Conservation (phyloP, 2,113 vertebrate species). For the Notothenia rossii region DNA sequence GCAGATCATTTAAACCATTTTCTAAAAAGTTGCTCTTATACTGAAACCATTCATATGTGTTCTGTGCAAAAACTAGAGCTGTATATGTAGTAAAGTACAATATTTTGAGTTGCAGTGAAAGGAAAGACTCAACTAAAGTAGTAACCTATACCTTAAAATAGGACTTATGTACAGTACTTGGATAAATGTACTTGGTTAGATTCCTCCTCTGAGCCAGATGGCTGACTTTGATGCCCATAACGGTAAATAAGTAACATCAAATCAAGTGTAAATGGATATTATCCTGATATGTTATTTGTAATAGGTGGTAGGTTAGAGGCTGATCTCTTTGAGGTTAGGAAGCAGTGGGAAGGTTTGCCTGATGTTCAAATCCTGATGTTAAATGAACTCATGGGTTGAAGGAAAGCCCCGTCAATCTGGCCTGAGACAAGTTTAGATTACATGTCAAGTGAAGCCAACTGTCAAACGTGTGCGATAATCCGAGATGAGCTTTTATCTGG, state of each 20-base stretch:
- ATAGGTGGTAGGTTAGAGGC: constrained; percentile 3
- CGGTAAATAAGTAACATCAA: background rate
- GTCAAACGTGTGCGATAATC: constrained; percentile 39
- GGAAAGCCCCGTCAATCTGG: background rate
- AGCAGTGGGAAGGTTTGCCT: background rate
- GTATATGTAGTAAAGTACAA: no score
- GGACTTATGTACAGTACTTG: no score
- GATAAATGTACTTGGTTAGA: no score
- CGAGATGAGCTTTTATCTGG: constrained; percentile 33
- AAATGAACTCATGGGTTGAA: constrained; percentile 10
- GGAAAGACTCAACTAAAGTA: no score
- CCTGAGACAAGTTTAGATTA: constrained; percentile 19
- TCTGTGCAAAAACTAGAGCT: no score
- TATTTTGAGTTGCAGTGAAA: no score
- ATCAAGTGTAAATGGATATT: background rate
- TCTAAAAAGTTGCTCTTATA: no score
- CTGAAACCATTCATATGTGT: no score
- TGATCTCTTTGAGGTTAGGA: constrained; percentile 16
- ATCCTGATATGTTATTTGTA: constrained; percentile 18
- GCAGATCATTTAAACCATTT: no score
- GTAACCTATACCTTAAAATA: no score
- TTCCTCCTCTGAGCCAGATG: background rate
- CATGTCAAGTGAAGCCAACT: constrained; percentile 35
- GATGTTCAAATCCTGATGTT: constrained; percentile 30
- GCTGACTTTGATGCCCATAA: constrained; percentile 9